A percentile compares a stretch with the other conserved stretches of the same genome.
Evolutionary conservation across 1,140 invertebrate genomes (phyloP).

Genomic region (Coptotermes formosanus): DNA sequence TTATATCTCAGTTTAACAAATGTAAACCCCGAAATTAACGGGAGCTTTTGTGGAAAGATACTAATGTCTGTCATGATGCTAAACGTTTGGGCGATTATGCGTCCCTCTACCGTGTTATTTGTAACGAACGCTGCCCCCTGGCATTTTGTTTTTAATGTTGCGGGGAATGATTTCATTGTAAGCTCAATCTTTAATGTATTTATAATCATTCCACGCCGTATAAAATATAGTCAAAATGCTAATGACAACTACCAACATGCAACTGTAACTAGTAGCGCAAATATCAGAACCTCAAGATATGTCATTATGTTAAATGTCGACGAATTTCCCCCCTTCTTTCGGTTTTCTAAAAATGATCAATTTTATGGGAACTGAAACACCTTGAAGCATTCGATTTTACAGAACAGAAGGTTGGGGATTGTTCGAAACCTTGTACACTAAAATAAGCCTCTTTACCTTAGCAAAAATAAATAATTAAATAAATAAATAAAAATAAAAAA

Average conservation of each 20-base stretch:
- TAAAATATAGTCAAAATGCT: not conserved
- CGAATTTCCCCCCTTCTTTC: not conserved
- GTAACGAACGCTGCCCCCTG: not conserved
- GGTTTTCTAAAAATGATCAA: not conserved
- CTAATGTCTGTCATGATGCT: not conserved
- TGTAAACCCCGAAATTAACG: not conserved
- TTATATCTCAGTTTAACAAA: conserved; percentile 14
- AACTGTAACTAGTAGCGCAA: not conserved
- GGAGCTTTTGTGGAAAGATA: not conserved
- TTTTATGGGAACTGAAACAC: not conserved
- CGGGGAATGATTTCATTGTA: not conserved
- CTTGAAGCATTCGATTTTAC: not conserved
- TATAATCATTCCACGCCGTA: not conserved
- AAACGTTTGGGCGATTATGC: not conserved
- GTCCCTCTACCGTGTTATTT: not conserved
- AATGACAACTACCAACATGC: not conserved
- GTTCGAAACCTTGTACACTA: too few relatives aligned
- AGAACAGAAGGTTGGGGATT: too few relatives aligned
- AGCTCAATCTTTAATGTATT: conserved; percentile 4
- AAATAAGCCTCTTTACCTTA: too few relatives aligned
- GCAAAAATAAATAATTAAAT: too few relatives aligned
- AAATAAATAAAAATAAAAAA: too few relatives aligned
- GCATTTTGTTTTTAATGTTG: not conserved
- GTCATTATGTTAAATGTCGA: not conserved
- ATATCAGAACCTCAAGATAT: not conserved